Evolutionary conservation across 1,140 invertebrate species (phyloP).

Genomic region (Brachionus plicatilis): DNA sequence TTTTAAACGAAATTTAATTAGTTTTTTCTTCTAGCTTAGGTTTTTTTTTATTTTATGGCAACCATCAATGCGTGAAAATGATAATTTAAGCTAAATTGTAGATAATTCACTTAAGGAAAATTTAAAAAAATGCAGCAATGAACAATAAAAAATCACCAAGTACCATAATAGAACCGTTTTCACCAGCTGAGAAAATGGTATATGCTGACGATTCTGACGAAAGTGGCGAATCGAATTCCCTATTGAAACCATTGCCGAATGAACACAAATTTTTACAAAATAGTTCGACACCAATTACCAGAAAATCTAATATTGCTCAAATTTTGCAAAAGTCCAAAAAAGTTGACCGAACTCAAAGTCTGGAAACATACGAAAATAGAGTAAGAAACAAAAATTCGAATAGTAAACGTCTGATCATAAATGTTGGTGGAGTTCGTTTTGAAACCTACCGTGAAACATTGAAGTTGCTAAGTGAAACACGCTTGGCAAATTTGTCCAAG

Average conservation of each 20-base stretch:
- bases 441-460: conserved; percentile 75
- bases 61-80: neutral
- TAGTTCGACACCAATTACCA: neutral
- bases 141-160: neutral
- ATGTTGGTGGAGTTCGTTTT: conserved; percentile 89
- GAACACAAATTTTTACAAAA: neutral
- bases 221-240: neutral
- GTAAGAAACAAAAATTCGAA: neutral
- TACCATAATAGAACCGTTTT: neutral
- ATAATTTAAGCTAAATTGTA: conserved; percentile 2
- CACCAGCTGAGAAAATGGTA: neutral
- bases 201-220: neutral
- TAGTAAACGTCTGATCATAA: conserved; percentile 72
- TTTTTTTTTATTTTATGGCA: neutral
- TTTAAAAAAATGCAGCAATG: neutral
- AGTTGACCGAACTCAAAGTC: neutral
- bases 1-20: neutral
- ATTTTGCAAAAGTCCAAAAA: neutral
- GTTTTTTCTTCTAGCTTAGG: neutral
- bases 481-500: conserved; percentile 12
- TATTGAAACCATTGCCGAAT: neutral
- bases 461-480: conserved; percentile 41
- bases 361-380: neutral
- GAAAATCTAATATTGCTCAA: neutral
- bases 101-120: neutral